A percentile compares a stretch with the other conserved stretches of the same genome.
These are phyloP conservation scores for Lipotes vexillifer DNA, from an alignment of 2,113 vertebrate species.

Conservation along the genomic window DNA sequence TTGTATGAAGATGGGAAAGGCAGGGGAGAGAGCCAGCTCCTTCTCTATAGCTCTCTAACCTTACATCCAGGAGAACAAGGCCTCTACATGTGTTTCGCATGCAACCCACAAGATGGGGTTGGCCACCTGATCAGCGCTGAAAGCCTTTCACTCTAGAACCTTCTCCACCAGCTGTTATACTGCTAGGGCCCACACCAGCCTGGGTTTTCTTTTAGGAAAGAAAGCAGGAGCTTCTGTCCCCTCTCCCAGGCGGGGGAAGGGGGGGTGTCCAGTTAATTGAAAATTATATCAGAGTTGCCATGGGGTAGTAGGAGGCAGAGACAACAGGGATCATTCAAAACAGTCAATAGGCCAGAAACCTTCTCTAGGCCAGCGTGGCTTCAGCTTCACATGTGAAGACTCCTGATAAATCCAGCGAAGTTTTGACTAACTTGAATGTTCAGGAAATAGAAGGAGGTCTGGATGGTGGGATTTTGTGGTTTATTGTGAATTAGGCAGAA, in stretches of 20 bases:
- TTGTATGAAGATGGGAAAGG: neutral
- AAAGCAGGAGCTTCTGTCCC: neutral
- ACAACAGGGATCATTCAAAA: neutral
- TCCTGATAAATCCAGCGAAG: neutral
- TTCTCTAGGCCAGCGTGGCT: neutral
- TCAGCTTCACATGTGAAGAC: neutral
- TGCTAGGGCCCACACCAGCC: neutral
- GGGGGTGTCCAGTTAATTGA: neutral
- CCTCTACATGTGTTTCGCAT: conserved; percentile 24
- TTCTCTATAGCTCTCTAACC: neutral
- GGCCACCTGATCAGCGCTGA: neutral
- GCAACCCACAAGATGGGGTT: conserved; percentile 33
- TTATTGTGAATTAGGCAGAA: conserved; percentile 13
- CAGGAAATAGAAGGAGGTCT: conserved; percentile 13
- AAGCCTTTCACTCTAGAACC: neutral
- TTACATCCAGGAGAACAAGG: neutral
- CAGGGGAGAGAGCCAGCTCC: neutral
- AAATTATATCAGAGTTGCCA: neutral
- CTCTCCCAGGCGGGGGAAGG: neutral
- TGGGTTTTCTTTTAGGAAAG: conserved; percentile 34
- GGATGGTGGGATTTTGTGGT: neutral
- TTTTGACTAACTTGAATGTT: neutral
- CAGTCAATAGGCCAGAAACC: neutral
- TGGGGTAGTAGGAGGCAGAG: neutral
- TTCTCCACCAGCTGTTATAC: neutral